Base-by-base conservation (phyloP, 1,140 invertebrate species). In the Augochlora pura region DNA sequence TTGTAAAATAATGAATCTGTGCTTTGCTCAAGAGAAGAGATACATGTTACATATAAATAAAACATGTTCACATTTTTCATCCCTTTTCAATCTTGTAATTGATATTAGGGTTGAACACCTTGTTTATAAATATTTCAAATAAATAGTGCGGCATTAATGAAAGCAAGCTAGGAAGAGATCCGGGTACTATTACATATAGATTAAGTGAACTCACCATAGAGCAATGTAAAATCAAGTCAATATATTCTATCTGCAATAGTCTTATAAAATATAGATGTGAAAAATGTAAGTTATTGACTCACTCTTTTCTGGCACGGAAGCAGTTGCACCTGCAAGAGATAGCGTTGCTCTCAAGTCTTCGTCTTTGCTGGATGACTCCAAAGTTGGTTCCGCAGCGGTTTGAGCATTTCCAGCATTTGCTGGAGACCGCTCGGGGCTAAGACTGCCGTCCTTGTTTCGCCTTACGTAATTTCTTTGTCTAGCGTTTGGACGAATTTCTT, bases 391-490 rank as follows among this genome's bases (percentile, higher is more conserved):
- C 54, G 68, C 32, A 18, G 79, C 59, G 62, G 57, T 66, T 79
- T 84, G 84, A 84, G 69, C 69, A 67, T 71, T 87, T 39, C 77
- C 65, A 83, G 83, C 64, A 68, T 75, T 82, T 18, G 60, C 82
- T 65, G 85, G 72, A 32, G 83, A 86, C 46, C 59, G 79, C 62
- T 92, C 90, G 7, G 93, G 94, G 89, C 94, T 95, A 52, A 86
- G 82, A 80, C 89, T 91, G 62, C 82, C 89, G n/a, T 95, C 93
- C 86, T 94, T 94, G 87, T 96, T 95, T 62, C 95, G 91, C 68
- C 95, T 90, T 83, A 95, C 93, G 91, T 96, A 96, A 90, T 95
- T 94, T 79, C 95, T 92, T 82, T 94, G 94, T 89, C 94, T 95
- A 75, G 94, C 90, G 73, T 93, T 94, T 54, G 93, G 93, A 80